Evolutionary conservation across 2,888 invertebrate genomes (phyloP).

Genomic region (Stenolophus ochropezus): DNA sequence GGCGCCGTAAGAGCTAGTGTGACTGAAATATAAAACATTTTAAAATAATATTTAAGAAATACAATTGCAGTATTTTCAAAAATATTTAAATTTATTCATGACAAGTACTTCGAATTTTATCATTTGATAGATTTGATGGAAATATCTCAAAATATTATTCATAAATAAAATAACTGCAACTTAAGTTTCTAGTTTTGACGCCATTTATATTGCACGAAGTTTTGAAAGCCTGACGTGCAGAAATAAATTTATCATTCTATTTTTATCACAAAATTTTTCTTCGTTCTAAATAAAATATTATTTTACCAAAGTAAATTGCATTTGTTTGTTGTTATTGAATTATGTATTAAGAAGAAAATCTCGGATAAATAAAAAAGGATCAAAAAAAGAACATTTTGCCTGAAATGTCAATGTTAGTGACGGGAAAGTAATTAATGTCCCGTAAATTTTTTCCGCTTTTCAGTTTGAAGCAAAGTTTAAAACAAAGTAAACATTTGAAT

Average conservation of each 20-base stretch:
- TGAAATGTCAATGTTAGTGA: slow-evolving; percentile 4
- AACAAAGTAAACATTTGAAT: slow-evolving; percentile 38
- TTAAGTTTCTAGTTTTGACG: neutral
- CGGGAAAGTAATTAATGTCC: slow-evolving; percentile 18
- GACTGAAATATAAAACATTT: too few species aligned
- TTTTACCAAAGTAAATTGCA: too few species aligned
- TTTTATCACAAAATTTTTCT: neutral
- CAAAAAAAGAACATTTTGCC: neutral
- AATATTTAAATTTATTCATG: too few species aligned
- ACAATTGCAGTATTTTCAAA: too few species aligned
- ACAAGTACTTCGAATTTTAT: too few species aligned
- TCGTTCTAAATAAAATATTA: neutral
- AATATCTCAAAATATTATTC: too few species aligned
- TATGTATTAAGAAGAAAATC: too few species aligned
- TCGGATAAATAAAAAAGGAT: neutral
- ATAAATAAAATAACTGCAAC: too few species aligned
- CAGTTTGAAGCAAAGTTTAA: slow-evolving; percentile 4
- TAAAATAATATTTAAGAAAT: too few species aligned
- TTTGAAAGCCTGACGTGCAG: neutral
- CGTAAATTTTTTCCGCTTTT: slow-evolving; percentile 15
- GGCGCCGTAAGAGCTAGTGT: too few species aligned
- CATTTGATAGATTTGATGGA: too few species aligned
- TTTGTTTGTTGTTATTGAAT: too few species aligned
- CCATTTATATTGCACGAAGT: neutral
- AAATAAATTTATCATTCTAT: neutral